Base-by-base conservation (phyloP, 2,888 invertebrate species). In the Chouioia cunea region DNA sequence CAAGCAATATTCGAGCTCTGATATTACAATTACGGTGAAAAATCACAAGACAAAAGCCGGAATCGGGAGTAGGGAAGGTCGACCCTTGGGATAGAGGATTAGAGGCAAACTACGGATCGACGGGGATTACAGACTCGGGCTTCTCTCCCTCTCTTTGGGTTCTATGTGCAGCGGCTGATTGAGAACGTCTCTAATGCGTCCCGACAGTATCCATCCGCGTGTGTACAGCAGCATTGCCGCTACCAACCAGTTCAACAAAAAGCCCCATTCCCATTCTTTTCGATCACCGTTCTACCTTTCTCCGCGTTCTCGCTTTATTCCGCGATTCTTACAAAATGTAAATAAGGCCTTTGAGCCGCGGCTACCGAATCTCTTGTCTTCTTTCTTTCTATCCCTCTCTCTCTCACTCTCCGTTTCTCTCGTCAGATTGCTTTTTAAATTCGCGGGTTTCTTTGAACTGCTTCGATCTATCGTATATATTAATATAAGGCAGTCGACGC, bases 121-220 rank as follows among this genome's bases (percentile, higher is more conserved):
- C 36, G 36, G 53, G 53, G 23, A n/a, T 18, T 16, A 36, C 36
- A 36, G 36, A 10, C 36, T 79, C 78, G 82, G 82, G 83, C 82
- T 36, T 36, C 27, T 27, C 27, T 27, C 27, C 12, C 6, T 36
- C 36, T 36, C 36, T 36, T 12, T 36, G 10, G 36, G 10, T 79
- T 78, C 79, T 23, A 18, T 23, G 27, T 16, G 53, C 44, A 14
- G 16, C 36, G 82, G 79, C 85, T 88, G 88, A 88, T 86, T 86
- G 87, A 88, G 87, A 86, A 87, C 87, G 85, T 87, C 86, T 86
- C 87, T 88, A 88, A 88, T 88, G 85, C 86, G 84, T 80, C 79
- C 79, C 86, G 88, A 88, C 88, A 86, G 87, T 81, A 82, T 86
- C 85, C 87, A 87, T 87, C 86, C 87, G 86, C 79, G 83, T 84